phyloP scores from a whole-genome alignment of 2,797 vertebrate genomes.

The Nyctalus aviator region DNA sequence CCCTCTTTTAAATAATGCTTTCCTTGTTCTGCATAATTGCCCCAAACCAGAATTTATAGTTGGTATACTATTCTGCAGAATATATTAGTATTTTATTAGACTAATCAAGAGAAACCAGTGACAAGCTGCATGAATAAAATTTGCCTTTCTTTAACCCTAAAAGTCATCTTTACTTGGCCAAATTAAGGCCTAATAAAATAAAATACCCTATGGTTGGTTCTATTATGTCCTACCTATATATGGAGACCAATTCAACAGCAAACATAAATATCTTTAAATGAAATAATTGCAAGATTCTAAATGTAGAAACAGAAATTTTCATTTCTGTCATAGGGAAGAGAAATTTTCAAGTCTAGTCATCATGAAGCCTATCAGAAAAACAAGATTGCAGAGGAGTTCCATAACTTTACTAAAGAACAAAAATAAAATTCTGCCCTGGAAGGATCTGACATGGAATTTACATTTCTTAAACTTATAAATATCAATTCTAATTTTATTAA shows the following conservation, averaged over 20 bases:
- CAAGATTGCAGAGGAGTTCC: background rate
- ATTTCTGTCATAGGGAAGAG: background rate
- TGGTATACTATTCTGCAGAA: background rate
- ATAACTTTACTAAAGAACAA: background rate
- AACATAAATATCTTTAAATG: conserved; percentile 11
- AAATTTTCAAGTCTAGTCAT: background rate
- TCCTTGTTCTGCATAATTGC: conserved; percentile 2
- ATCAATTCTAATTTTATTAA: conserved; percentile 48
- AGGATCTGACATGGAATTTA: background rate
- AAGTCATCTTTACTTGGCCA: conserved; percentile 19
- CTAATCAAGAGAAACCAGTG: background rate
- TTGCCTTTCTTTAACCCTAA: conserved; percentile 9
- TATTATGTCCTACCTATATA: background rate
- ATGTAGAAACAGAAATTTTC: background rate
- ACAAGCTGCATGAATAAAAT: conserved; percentile 43
- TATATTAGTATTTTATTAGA: conserved; percentile 26
- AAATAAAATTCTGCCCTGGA: conserved; percentile 14
- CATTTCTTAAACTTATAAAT: conserved; percentile 10
- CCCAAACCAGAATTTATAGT: conserved; percentile 1
- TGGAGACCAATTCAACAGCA: background rate
- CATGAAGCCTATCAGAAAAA: background rate
- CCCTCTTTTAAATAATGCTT: background rate
- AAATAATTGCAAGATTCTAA: background rate
- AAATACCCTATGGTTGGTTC: background rate
- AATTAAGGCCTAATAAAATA: conserved; percentile 27